Evolutionary conservation across 2,113 vertebrate species (phyloP).

Genomic region (Neomonachus schauinslandi): DNA sequence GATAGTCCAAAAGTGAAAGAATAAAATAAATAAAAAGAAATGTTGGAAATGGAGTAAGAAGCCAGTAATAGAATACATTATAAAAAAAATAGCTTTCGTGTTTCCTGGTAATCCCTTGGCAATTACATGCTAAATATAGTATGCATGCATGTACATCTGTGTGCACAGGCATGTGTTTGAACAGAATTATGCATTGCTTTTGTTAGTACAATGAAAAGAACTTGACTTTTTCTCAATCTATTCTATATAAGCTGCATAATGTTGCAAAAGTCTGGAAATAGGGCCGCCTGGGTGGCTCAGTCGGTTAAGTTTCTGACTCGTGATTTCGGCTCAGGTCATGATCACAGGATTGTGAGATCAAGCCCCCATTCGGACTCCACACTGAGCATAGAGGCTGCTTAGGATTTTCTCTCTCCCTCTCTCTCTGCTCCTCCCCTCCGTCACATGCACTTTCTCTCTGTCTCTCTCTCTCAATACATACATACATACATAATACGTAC

Average conservation of each 20-base stretch:
- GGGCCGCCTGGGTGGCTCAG: not conserved
- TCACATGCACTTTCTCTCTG: fast-evolving
- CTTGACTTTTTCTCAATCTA: not conserved
- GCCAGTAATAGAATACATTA: not conserved
- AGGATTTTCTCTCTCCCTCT: not conserved
- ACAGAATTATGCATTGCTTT: not conserved
- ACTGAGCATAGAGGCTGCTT: not conserved
- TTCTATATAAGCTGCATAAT: not conserved
- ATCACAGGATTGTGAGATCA: not conserved
- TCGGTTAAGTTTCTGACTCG: not conserved
- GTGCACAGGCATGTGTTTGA: not conserved
- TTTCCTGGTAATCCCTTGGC: not conserved
- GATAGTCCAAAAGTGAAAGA: not conserved
- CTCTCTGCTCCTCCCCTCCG: not conserved
- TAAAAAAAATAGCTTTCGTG: not conserved
- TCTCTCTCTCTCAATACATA: not conserved
- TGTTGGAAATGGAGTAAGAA: not conserved
- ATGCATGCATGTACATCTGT: not conserved
- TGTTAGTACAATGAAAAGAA: not conserved
- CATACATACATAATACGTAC: not conserved
- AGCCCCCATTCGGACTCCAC: not conserved
- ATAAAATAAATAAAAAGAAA: not conserved
- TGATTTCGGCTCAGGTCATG: not conserved
- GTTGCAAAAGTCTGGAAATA: not conserved
- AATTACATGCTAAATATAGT: not conserved